Base-by-base conservation (phyloP, 2,797 vertebrate genomes). In the Phalanger gymnotis region DNA sequence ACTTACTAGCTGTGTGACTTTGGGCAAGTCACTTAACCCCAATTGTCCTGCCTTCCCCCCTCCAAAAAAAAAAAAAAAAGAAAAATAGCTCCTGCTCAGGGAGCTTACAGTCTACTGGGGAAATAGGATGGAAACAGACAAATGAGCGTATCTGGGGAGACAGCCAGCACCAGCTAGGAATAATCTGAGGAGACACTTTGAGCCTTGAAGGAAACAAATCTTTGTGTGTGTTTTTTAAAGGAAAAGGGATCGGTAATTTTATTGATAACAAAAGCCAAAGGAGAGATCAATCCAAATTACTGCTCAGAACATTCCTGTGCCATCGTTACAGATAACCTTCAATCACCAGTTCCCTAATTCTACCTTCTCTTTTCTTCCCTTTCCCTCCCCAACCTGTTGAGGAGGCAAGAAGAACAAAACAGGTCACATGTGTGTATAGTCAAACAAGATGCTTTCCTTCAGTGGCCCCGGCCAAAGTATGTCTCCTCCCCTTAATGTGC, bases 401-500 rank as follows among this genome's bases (percentile, higher is more conserved):
- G 40, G 51, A 87, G 6, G 66, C 19, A 40, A 40, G 19, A 81
- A 47, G 47, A 25, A 3, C 34, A 47, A 47, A 87, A 27, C 1
- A 0, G 73, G 73, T 81, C 4, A 0, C 9, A 27, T 3, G 47
- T 0, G 2, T 9, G 1, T 6, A 5, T 19, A 19, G 14, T 66
- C 34, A 19, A 66, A 66, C 16, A 5, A 40, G 19, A 66, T 30
- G 10, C 73, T 47, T 81, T 81, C n/a, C 40, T 81, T n/a, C 22
- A 1, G 5, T 4, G 40, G 40, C 31, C 0, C 11, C 4, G 40
- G 40, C 73, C 12, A 3, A 7, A 47, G 40, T 4, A 11, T 81
- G 66, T 81, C 40, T 13, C 73, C 3, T 0, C 14, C 22, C 66
- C 31, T 0, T 7, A 66, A 1, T 19, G 5, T 19, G 34, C 14